These are phyloP conservation scores for Phlogophora meticulosa DNA, from an alignment of 2,888 invertebrate species.

Conservation along the genomic window DNA sequence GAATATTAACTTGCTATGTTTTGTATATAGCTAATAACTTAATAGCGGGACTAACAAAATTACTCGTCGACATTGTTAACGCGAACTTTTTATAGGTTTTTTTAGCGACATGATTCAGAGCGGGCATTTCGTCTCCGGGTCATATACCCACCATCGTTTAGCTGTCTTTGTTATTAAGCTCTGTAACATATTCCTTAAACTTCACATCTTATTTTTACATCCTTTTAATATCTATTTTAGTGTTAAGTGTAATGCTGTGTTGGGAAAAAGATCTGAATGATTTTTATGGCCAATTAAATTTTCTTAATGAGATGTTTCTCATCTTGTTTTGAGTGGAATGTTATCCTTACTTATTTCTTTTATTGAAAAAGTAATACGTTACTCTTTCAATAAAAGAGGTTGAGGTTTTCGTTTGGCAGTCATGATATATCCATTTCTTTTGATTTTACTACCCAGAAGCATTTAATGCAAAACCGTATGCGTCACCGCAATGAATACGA, in stretches of 20 bases:
- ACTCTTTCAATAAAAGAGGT: too few species aligned
- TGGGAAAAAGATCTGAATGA: constrained; percentile 24
- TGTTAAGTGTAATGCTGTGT: constrained; percentile 34
- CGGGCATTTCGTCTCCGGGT: constrained; percentile 79
- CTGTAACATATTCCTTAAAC: constrained; percentile 57
- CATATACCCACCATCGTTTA: constrained; percentile 75
- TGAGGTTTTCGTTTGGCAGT: neutral
- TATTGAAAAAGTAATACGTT: neutral
- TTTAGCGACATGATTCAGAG: constrained; percentile 78
- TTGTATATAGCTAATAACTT: constrained; percentile 53
- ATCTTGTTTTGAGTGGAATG: constrained; percentile 17
- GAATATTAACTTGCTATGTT: constrained; percentile 43
- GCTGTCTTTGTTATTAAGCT: constrained; percentile 55
- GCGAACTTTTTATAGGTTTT: constrained; percentile 67
- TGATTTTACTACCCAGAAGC: neutral
- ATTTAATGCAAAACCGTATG: neutral
- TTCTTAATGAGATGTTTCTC: constrained; percentile 31
- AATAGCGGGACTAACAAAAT: constrained; percentile 66
- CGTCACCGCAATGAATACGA: constrained; percentile 9
- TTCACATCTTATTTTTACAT: constrained; percentile 58
- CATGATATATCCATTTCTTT: neutral
- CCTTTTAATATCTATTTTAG: constrained; percentile 37
- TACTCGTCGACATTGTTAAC: constrained; percentile 62
- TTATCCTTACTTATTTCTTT: constrained; percentile 7
- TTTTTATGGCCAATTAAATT: constrained; percentile 31